These are phyloP conservation scores for Aspidoscelis tigris DNA, from an alignment of 2,113 vertebrate genomes.

Conservation along the genomic window DNA sequence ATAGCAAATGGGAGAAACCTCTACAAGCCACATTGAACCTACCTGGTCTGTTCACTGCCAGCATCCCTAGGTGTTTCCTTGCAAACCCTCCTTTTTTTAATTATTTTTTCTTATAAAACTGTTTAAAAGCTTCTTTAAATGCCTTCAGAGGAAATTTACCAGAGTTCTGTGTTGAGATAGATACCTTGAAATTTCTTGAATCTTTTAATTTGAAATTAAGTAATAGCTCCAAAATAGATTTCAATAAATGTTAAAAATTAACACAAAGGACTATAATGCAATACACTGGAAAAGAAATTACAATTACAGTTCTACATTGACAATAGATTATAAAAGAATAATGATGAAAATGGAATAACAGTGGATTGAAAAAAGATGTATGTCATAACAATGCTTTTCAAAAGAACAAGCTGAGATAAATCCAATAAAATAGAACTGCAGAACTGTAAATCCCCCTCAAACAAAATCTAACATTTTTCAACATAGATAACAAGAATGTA, in stretches of 20 bases:
- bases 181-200: not conserved
- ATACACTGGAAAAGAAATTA: slow-evolving; percentile 6
- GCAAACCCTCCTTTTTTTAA: too few species aligned
- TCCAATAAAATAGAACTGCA: slow-evolving; percentile 8
- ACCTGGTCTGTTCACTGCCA: too few species aligned
- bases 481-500: not conserved
- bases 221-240: not conserved
- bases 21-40: too few species aligned
- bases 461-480: not conserved
- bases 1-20: too few species aligned
- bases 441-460: not conserved
- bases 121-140: not conserved
- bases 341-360: not conserved
- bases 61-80: too few species aligned
- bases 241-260: not conserved
- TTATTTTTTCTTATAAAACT: too few species aligned
- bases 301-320: not conserved
- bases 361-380: not conserved
- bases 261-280: not conserved
- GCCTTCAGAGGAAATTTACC: not conserved
- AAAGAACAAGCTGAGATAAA: slow-evolving; percentile 8
- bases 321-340: not conserved
- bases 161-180: not conserved
- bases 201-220: not conserved
- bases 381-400: slow-evolving; percentile 13